A percentile compares a stretch with the other conserved stretches of the same genome.
Conservation (phyloP, 92 coral and sea anemone species). For the Palythoa grandis region DNA sequence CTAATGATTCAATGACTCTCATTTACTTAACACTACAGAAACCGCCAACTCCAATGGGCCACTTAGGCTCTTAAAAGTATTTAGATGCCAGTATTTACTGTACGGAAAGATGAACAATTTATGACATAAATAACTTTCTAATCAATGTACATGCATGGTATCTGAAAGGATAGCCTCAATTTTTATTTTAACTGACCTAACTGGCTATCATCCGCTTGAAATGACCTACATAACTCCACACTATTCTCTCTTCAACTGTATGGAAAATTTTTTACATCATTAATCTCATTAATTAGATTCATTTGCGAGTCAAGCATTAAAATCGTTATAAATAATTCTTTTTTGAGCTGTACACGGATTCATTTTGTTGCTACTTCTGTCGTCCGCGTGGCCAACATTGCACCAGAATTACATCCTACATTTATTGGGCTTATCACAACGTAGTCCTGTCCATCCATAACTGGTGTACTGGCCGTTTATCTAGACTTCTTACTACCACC, state of each 20-base stretch:
- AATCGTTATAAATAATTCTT: slow-evolving; percentile 22
- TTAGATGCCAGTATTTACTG: too few species aligned
- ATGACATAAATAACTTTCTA: background rate
- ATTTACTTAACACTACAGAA: too few species aligned
- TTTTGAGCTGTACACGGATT: background rate
- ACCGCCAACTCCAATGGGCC: too few species aligned
- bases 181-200: background rate
- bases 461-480: background rate
- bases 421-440: background rate
- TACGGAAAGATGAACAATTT: too few species aligned
- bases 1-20: too few species aligned
- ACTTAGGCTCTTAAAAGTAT: too few species aligned
- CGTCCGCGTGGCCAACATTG: background rate
- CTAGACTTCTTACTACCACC: slow-evolving; percentile 38
- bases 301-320: slow-evolving; percentile 9
- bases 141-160: background rate
- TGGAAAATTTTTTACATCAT: slow-evolving; percentile 12
- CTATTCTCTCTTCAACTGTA: background rate
- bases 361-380: background rate
- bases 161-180: background rate
- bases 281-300: slow-evolving; percentile 14
- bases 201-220: background rate
- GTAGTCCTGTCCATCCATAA: background rate
- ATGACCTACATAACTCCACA: background rate
- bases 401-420: background rate